Percentiles rank a stretch among this genome's conserved stretches.
Conservation (phyloP, 1,140 invertebrate genomes). For the Archegozetes longisetosus region DNA sequence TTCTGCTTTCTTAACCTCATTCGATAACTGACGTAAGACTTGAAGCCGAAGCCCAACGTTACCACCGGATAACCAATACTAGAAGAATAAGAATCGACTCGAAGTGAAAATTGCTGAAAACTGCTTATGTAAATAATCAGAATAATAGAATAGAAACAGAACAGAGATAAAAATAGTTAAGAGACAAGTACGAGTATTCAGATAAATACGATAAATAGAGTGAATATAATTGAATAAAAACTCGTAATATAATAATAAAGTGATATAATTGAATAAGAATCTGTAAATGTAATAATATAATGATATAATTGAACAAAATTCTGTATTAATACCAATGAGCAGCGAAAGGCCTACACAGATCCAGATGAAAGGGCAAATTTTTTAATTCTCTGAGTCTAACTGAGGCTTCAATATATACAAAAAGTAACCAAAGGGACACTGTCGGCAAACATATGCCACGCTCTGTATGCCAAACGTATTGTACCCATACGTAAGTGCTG, state of each 20-base stretch:
- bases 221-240: background rate
- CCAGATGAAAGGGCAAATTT: constrained; percentile 72
- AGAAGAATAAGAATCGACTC: constrained; percentile 28
- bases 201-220: too few species aligned
- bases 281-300: too few species aligned
- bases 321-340: constrained; percentile 67
- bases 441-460: constrained; percentile 87
- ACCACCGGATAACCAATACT: constrained; percentile 95
- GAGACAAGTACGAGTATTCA: too few species aligned
- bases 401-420: constrained; percentile 87
- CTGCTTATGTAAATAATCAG: too few species aligned
- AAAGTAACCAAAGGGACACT: constrained; percentile 80
- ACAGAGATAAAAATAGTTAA: too few species aligned
- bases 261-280: too few species aligned
- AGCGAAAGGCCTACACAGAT: constrained; percentile 91
- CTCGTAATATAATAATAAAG: background rate
- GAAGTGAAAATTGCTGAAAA: too few species aligned
- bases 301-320: too few species aligned
- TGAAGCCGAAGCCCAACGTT: constrained; percentile 88
- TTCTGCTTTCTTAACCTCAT: constrained; percentile 75
- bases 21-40: constrained; percentile 81
- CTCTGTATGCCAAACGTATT: constrained; percentile 96
- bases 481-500: constrained; percentile 97
- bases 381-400: constrained; percentile 69
- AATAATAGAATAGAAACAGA: too few species aligned